Percentiles rank a stretch among this genome's conserved stretches.
Evolutionary conservation across 2,888 invertebrate genomes (phyloP).

Genomic region (Diaperis boleti): DNA sequence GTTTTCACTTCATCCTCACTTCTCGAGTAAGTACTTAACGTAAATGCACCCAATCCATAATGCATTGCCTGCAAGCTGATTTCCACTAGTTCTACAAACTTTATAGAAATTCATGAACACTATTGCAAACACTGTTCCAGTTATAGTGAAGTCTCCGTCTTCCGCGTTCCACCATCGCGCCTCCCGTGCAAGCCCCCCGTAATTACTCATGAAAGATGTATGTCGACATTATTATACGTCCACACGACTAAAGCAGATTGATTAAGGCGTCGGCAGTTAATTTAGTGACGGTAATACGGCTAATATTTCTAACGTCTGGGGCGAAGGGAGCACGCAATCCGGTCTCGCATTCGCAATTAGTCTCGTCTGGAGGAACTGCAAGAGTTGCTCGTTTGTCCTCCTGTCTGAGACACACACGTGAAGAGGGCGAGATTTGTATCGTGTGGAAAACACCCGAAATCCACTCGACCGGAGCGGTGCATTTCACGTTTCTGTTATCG

Average conservation of each 20-base stretch:
- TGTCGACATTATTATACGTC: slow-evolving; percentile 20
- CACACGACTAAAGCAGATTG: slow-evolving; percentile 21
- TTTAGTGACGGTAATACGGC: slow-evolving; percentile 30
- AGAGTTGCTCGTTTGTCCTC: slow-evolving; percentile 27
- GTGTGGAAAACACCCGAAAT: slow-evolving; percentile 8
- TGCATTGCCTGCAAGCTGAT: too few species aligned
- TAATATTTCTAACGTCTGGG: slow-evolving; percentile 5
- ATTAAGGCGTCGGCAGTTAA: slow-evolving; percentile 28
- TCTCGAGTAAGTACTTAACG: too few species aligned
- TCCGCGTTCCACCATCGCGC: not conserved
- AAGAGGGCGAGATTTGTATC: slow-evolving; percentile 10
- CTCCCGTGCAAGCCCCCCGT: slow-evolving; percentile 2
- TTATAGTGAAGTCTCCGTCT: slow-evolving; percentile 2
- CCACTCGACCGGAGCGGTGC: slow-evolving; percentile 10
- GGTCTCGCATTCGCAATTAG: slow-evolving; percentile 34
- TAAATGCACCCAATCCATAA: too few species aligned
- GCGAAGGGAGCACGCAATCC: slow-evolving; percentile 20
- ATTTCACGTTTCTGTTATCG: slow-evolving; percentile 19
- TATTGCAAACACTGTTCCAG: not conserved
- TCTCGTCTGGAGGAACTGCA: slow-evolving; percentile 19
- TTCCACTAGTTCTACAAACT: not conserved
- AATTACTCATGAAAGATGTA: slow-evolving; percentile 26
- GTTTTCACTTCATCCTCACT: too few species aligned
- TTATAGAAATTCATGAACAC: not conserved
- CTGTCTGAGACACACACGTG: slow-evolving; percentile 12